Percentiles rank a stretch among this genome's conserved stretches.
Conservation (phyloP, 2,888 invertebrate genomes). For the Dryobota labecula region DNA sequence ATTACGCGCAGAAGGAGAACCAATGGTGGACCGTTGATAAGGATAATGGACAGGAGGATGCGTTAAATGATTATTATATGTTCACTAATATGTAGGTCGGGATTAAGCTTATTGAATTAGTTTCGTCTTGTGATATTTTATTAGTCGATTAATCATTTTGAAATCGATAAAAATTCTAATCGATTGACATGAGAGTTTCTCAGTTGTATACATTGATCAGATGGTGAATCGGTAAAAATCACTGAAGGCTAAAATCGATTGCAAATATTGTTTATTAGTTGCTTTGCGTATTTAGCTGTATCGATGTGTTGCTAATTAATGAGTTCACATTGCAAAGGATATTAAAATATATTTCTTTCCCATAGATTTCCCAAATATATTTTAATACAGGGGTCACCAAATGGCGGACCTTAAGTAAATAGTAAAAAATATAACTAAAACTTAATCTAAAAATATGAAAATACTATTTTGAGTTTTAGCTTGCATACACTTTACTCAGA, state of each 20-base stretch:
- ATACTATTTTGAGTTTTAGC: no score
- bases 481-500: no score
- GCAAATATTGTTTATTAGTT: background rate
- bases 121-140: constrained; percentile 54
- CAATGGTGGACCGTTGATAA: constrained; percentile 84
- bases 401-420: no score
- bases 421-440: no score
- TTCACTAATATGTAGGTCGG: constrained; percentile 75
- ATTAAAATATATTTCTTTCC: background rate
- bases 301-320: background rate
- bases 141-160: constrained; percentile 3
- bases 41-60: constrained; percentile 79
- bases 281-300: background rate
- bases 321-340: background rate
- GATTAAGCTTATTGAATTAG: constrained; percentile 56
- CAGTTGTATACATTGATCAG: background rate
- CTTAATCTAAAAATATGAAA: no score
- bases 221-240: background rate
- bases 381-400: no score
- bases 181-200: background rate
- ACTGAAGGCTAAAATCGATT: background rate
- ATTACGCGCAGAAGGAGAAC: constrained; percentile 78
- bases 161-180: background rate
- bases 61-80: constrained; percentile 82
- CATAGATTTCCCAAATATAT: no score